Evolutionary conservation across 2,888 invertebrate genomes (phyloP), one percentile per base, ranked within the genome.

Genomic region (Patella pellucida): DNA sequence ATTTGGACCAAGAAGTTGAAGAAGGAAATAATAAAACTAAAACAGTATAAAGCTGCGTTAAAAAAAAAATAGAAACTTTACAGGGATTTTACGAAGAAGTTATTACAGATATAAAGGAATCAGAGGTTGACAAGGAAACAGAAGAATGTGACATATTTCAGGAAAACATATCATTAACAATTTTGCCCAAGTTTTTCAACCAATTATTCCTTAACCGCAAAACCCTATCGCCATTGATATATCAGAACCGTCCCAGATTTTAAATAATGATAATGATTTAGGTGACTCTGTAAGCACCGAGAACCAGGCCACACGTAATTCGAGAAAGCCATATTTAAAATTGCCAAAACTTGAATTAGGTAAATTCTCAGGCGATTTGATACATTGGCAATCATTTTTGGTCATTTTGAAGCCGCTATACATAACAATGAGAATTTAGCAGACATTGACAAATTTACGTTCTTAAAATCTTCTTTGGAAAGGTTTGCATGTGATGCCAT

Each of bases 391-490:
- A 2, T 19, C 62, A n/a, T 62, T 62, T 62, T 62, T 19, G 62
- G 19, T 19, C 19, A n/a, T 19, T 62, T 62, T 15, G 62, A 62
- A 56, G 56, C 56, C 15, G 56, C 56, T 19, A 56, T 56, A 19
- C 56, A 56, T 19, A 56, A 19, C 62, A 62, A 62, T 19, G n/a
- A 62, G 9, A 19, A n/a, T 62, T 62, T 62, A 19, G n/a, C 62
- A 11, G n/a, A n/a, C 7, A 62, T 62, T 62, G 62, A 62, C 19
- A 62, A 62, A 62, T 62, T 62, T 15, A 62, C n/a, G n/a, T 62
- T 19, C n/a, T 62, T 62, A 62, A n/a, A 19, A 62, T 62, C 62
- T 19, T 62, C 19, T 19, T 62, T 62, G 16, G 19, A n/a, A 19
- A 19, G 2, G n/a, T 2, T 2, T 62, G 62, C 62, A 0, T 11